A percentile compares a stretch with the other conserved stretches of the same genome.
Conservation (phyloP, 2,797 vertebrate species). For the Pachyuromys duprasi region DNA sequence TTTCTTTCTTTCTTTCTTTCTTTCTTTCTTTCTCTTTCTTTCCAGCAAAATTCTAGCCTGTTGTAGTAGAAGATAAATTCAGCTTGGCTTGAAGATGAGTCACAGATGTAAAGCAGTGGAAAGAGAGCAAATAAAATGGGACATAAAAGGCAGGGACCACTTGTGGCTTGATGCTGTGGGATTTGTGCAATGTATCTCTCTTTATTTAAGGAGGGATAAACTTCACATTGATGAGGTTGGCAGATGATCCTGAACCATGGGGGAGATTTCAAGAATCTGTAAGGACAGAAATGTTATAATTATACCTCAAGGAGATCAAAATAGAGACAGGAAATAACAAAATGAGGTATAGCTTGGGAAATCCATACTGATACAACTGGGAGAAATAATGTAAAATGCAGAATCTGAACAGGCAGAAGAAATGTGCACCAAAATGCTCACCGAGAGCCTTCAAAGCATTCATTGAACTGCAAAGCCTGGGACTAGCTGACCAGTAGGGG, state of each 20-base stretch:
- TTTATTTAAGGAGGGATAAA: conserved; percentile 64
- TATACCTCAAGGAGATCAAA: conserved; percentile 73
- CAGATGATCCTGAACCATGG: conserved; percentile 66
- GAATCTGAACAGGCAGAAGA: conserved; percentile 36
- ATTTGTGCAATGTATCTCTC: not conserved
- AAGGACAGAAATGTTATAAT: conserved; percentile 71
- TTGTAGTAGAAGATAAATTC: conserved; percentile 57
- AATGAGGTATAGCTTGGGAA: conserved; percentile 70
- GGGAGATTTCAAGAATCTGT: conserved; percentile 59
- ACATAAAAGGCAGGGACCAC: conserved; percentile 34
- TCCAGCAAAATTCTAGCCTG: not conserved
- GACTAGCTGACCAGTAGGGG: not conserved
- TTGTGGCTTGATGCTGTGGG: conserved; percentile 27
- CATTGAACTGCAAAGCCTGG: not conserved
- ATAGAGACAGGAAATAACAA: conserved; percentile 79
- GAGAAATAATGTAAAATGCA: conserved; percentile 67
- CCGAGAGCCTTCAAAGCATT: not conserved
- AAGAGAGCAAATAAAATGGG: conserved; percentile 60
- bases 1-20: no score
- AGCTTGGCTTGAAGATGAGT: conserved; percentile 64
- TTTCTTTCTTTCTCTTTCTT: not conserved
- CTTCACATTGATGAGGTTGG: conserved; percentile 68
- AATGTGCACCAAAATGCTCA: not conserved
- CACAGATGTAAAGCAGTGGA: conserved; percentile 62
- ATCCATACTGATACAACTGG: conserved; percentile 11